Conservation (phyloP, 1,140 invertebrate species). For the Andrena cerasifolii region DNA sequence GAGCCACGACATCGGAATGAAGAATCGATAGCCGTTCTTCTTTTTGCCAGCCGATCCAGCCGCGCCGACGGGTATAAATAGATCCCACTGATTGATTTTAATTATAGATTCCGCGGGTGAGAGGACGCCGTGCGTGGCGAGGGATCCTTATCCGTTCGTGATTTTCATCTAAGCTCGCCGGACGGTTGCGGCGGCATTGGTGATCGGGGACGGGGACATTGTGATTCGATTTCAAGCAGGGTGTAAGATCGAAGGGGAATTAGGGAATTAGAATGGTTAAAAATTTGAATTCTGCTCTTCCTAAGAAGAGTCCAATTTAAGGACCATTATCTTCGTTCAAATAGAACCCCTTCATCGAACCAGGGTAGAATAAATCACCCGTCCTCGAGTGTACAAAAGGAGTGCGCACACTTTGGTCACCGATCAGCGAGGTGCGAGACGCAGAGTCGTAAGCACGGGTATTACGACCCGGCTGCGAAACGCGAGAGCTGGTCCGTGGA, state of each 20-base stretch:
- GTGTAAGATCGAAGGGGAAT: too few relatives aligned
- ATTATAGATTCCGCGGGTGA: slow-evolving; percentile 17
- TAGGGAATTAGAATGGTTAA: too few relatives aligned
- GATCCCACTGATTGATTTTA: slow-evolving; percentile 42
- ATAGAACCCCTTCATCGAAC: slow-evolving; percentile 23
- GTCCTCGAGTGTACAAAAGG: slow-evolving; percentile 11
- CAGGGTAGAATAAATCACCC: background rate
- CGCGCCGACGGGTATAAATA: slow-evolving; percentile 21
- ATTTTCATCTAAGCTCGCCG: background rate
- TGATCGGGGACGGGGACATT: too few relatives aligned
- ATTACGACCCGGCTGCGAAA: slow-evolving; percentile 55
- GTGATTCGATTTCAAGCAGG: too few relatives aligned
- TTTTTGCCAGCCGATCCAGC: background rate
- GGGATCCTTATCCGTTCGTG: background rate
- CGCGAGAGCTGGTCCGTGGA: slow-evolving; percentile 39
- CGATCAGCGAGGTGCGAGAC: slow-evolving; percentile 37
- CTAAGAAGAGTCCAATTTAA: too few relatives aligned
- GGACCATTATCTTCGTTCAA: too few relatives aligned
- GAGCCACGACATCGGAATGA: slow-evolving; percentile 44
- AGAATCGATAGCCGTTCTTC: slow-evolving; percentile 30
- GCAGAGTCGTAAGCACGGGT: slow-evolving; percentile 54
- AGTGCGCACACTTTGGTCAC: background rate
- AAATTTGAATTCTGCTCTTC: too few relatives aligned
- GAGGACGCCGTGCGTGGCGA: too few relatives aligned
- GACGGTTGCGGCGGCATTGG: too few relatives aligned